These are phyloP conservation scores for Ptyas mucosa DNA, from an alignment of 2,113 vertebrate species.

Conservation along the genomic window DNA sequence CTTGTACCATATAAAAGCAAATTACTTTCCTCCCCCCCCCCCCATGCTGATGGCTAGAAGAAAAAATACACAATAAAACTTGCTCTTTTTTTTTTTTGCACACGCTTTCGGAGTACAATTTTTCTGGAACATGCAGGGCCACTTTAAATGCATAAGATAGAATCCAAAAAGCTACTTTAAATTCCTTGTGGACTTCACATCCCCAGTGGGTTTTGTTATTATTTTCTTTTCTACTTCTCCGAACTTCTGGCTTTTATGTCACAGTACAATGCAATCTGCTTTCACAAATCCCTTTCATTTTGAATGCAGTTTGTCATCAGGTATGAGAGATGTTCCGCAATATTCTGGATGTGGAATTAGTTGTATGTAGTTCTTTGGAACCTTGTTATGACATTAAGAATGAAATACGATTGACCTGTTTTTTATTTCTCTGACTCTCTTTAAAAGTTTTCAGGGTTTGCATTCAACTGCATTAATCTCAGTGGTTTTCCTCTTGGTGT, in stretches of 20 bases:
- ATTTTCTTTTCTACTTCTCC: background rate
- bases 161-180: background rate
- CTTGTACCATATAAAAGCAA: background rate
- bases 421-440: background rate
- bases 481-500: conserved; percentile 50
- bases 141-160: background rate
- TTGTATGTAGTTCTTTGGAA: background rate
- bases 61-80: background rate
- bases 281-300: background rate
- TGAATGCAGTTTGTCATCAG: background rate
- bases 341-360: background rate
- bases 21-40: background rate
- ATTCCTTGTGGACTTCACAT: background rate
- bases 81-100: background rate
- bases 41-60: background rate
- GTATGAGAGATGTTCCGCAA: background rate
- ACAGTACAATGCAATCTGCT: background rate
- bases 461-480: conserved; percentile 22
- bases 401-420: background rate
- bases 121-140: background rate
- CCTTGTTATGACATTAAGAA: background rate
- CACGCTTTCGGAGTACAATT: background rate
- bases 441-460: background rate
- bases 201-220: background rate
- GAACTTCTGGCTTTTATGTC: background rate